These are phyloP conservation scores for Ianthella basta DNA, from an alignment of 37 sponge, comb jelly and placozoan species.

Conservation along the genomic window DNA sequence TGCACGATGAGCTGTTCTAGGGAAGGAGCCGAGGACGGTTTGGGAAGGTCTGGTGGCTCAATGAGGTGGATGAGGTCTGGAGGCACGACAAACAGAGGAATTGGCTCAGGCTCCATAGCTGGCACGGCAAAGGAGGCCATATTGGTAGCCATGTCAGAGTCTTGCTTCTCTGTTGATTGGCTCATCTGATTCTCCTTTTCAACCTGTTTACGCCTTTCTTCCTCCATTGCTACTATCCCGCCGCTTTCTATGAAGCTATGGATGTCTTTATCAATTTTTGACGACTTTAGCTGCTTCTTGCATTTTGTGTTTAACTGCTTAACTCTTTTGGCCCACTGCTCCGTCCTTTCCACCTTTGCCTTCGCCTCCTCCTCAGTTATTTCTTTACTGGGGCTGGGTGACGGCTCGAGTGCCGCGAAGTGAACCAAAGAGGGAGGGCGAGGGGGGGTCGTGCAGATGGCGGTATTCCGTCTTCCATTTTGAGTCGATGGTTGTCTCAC, in stretches of 20 bases:
- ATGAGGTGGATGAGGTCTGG: constrained; percentile 3
- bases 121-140: not conserved
- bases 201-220: constrained; percentile 6
- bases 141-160: not conserved
- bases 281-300: not conserved
- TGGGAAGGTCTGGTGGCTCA: constrained; percentile 1
- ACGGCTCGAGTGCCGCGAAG: not conserved
- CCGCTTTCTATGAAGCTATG: not conserved
- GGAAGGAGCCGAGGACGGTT: not conserved
- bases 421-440: not conserved
- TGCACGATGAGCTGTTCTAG: not conserved
- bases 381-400: not conserved
- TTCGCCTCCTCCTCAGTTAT: not conserved
- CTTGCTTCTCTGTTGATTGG: not conserved
- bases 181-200: not conserved
- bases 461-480: not conserved
- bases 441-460: not conserved
- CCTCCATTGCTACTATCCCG: constrained; percentile 19
- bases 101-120: not conserved
- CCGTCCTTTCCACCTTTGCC: not conserved
- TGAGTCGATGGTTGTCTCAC: not conserved
- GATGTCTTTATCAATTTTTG: not conserved
- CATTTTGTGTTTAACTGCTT: not conserved
- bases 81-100: not conserved
- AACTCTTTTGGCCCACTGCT: not conserved